Evolutionary conservation across 2,797 vertebrate species (phyloP).

Genomic region (Masticophis lateralis): DNA sequence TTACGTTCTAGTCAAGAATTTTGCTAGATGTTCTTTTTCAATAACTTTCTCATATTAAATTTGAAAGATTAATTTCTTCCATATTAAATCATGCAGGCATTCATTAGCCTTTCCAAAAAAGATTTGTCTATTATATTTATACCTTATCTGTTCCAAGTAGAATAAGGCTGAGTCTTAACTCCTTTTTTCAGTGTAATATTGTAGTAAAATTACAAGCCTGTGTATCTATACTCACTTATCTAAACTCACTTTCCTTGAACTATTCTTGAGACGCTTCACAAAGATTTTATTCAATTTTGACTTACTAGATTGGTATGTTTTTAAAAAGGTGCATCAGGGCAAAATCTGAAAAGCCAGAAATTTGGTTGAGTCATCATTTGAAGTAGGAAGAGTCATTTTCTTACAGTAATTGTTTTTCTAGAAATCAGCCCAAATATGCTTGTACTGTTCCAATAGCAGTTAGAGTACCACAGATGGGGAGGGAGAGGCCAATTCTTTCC

Average conservation of each 20-base stretch:
- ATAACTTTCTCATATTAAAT: constrained; percentile 14
- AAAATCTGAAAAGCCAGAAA: not conserved
- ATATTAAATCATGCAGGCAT: not conserved
- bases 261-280: not conserved
- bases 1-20: not conserved
- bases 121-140: not conserved
- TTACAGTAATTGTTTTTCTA: not conserved
- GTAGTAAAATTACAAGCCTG: not conserved
- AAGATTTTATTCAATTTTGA: not conserved
- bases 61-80: constrained; percentile 6
- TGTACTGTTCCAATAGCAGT: not conserved
- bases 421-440: not conserved
- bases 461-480: not conserved
- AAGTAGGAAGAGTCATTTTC: not conserved
- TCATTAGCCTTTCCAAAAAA: constrained; percentile 4
- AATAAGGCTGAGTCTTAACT: not conserved
- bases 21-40: constrained; percentile 10
- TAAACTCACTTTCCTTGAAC: not conserved
- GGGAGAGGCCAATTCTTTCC: not conserved
- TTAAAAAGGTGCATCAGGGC: not conserved
- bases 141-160: not conserved
- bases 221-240: not conserved
- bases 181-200: not conserved
- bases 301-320: not conserved
- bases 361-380: not conserved